Conservation (phyloP, 2,888 invertebrate species). For the Eulithis prunata region DNA sequence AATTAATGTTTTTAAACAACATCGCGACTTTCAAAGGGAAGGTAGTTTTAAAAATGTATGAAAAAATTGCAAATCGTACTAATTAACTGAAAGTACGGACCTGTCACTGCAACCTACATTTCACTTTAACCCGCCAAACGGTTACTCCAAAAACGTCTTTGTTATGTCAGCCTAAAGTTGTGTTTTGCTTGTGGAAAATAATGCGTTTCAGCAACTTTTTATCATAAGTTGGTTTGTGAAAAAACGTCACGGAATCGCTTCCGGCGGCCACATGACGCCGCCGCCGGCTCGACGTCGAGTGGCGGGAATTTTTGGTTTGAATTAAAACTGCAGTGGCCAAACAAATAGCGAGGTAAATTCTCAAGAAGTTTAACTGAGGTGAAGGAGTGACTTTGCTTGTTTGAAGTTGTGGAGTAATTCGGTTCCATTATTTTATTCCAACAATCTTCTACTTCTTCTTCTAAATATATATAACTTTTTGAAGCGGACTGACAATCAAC, state of each 20-base stretch:
- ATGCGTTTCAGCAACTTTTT: conserved; percentile 24
- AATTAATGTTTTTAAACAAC: conserved; percentile 22
- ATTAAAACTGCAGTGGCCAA: conserved; percentile 11
- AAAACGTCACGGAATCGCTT: conserved; percentile 31
- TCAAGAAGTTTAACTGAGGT: too few species aligned
- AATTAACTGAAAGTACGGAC: conserved; percentile 67
- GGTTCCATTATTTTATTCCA: too few species aligned
- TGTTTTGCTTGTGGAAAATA: conserved; percentile 6
- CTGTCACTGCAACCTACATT: conserved; percentile 52
- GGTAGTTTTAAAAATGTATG: conserved; percentile 34
- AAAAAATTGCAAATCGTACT: conserved; percentile 49
- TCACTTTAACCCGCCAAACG: conserved; percentile 2
- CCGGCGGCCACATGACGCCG: conserved; percentile 28
- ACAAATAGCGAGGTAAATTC: not conserved
- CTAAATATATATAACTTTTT: too few species aligned
- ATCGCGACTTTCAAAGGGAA: conserved; percentile 28
- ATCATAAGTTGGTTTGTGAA: conserved; percentile 27
- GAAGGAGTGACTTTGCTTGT: too few species aligned
- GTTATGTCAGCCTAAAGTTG: not conserved
- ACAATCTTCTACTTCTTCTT: too few species aligned
- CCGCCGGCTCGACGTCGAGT: conserved; percentile 20
- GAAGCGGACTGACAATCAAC: too few species aligned
- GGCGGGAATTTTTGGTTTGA: conserved; percentile 29
- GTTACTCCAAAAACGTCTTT: conserved; percentile 1
- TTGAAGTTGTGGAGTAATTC: too few species aligned